Conservation (phyloP, 2,113 vertebrate genomes). For the Ailuropoda melanoleuca region DNA sequence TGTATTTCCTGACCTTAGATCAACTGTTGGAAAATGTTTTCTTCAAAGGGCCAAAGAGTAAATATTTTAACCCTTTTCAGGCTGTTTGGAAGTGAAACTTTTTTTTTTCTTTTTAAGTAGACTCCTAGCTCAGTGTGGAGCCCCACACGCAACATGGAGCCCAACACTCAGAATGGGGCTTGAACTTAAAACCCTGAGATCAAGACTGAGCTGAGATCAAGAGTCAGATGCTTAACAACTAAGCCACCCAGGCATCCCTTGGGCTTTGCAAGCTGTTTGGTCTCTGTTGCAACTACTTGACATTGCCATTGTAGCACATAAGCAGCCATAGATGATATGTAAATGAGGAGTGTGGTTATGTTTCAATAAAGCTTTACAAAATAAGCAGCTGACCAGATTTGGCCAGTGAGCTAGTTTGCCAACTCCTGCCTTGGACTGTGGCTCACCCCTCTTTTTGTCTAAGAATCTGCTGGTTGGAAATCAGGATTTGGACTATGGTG, state of each 20-base stretch:
- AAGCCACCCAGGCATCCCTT: neutral
- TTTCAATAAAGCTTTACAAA: neutral
- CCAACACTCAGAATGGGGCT: neutral
- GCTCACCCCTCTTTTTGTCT: neutral
- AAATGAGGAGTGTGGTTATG: neutral
- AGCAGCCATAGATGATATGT: neutral
- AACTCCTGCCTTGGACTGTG: neutral
- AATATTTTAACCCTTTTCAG: slow-evolving; percentile 27
- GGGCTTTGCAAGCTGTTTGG: neutral
- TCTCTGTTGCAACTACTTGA: neutral
- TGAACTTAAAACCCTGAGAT: neutral
- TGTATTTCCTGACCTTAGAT: neutral
- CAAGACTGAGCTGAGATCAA: neutral
- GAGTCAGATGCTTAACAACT: neutral
- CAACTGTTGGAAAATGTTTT: neutral
- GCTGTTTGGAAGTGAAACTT: neutral
- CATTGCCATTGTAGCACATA: neutral
- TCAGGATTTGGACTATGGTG: neutral
- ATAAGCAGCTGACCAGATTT: neutral
- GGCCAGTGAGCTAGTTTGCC: neutral
- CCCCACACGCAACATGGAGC: neutral
- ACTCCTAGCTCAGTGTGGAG: neutral
- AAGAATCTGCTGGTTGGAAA: neutral
- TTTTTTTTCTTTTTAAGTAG: neutral
- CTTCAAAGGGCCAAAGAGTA: neutral